Evolutionary conservation across 2,797 vertebrate genomes (phyloP), one percentile per base, ranked within the genome.

Genomic region (Megaceryle alcyon): DNA sequence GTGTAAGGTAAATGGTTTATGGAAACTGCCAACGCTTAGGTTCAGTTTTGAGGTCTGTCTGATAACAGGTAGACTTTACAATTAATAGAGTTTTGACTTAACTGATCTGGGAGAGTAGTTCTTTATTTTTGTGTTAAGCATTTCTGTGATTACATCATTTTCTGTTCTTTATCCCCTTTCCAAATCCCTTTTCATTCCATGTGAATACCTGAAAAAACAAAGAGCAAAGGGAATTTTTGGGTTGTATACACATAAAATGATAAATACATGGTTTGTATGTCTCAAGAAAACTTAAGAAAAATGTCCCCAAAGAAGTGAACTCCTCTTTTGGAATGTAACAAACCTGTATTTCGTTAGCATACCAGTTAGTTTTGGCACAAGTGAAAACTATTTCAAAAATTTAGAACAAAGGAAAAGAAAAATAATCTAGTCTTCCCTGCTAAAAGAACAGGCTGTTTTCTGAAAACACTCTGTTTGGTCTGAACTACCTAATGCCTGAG

Each of bases 101-200:
- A 12, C 4, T 73, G 18, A 26, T 15, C 35, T 80, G 53, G 29
- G 20, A 73, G 8, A 43, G 14, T 8, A 59, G 3, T 8, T 41
- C 22, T 65, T 66, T 61, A 18, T 29, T 77, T 80, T 63, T 70
- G 3, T 64, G 14, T 35, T 68, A 7, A 31, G 75, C 0, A 1
- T 2, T 19, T 28, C 10, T 41, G 25, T 31, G 25, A 69, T 51
- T 54, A 33, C 10, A 70, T 23, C 4, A 46, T 26, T 75, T 68
- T 21, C 25, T 2, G 1, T 18, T 73, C 23, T 66, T 63, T 77
- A 51, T 1, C 2, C 3, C 1, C 5, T 2, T 4, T 2, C 4
- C 7, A 4, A 48, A 10, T 48, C 39, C 35, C 16, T 73, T 46
- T 57, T 20, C 1, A 37, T 73, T 81, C 11, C 3, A 6, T 54